Percentiles rank a stretch among this genome's conserved stretches.
phyloP scores from a whole-genome alignment of 2,888 invertebrate genomes.

The Eustalomyia histrio region DNA sequence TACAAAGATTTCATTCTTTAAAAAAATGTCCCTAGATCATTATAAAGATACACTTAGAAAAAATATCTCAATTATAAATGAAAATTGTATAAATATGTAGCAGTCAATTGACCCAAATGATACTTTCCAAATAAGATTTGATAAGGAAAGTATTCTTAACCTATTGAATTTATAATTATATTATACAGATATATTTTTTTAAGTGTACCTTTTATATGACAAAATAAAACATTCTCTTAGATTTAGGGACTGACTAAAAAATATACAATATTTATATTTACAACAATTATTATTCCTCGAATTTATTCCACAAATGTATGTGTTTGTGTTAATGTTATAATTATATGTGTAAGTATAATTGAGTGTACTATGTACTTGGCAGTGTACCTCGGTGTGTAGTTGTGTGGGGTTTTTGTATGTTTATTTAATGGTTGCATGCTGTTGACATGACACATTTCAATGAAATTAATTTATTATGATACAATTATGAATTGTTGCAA shows the following conservation, averaged over 20 bases:
- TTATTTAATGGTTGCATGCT: slow-evolving; percentile 18
- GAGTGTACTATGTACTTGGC: not conserved
- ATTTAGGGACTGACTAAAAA: not conserved
- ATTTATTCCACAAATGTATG: not conserved
- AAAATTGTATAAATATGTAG: no score
- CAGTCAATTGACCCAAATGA: no score
- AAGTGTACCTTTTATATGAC: no score
- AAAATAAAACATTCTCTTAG: not conserved
- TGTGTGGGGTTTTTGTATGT: not conserved
- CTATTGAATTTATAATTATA: no score
- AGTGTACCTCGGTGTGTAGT: not conserved
- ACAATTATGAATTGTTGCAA: slow-evolving; percentile 37
- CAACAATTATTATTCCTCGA: slow-evolving; percentile 1
- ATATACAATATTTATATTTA: not conserved
- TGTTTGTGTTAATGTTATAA: slow-evolving; percentile 5
- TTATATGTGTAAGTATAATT: not conserved
- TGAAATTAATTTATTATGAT: slow-evolving; percentile 43
- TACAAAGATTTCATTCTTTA: no score
- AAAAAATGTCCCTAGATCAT: no score
- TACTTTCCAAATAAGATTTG: no score
- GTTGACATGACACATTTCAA: slow-evolving; percentile 50
- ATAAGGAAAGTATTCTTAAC: no score
- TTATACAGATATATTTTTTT: no score
- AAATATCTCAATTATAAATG: no score
- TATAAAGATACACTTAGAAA: no score